Conservation (phyloP, 2,797 vertebrate genomes). For the Onychomys arenicola region DNA sequence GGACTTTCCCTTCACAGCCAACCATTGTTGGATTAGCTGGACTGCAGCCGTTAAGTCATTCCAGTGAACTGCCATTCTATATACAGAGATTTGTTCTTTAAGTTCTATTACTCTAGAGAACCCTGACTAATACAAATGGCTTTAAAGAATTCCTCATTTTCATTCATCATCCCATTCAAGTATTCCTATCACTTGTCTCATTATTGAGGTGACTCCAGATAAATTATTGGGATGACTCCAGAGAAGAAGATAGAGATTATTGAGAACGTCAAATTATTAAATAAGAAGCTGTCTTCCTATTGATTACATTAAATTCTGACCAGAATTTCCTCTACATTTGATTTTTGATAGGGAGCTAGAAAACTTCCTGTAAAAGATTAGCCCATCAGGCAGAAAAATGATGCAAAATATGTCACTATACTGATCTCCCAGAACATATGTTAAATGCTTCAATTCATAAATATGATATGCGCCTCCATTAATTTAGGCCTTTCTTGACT, state of each 20-base stretch:
- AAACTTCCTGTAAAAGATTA: constrained; percentile 10
- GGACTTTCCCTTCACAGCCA: background rate
- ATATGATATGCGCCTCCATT: background rate
- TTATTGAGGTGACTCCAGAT: constrained; percentile 25
- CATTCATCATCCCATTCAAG: constrained; percentile 54
- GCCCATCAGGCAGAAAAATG: background rate
- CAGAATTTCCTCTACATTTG: constrained; percentile 44
- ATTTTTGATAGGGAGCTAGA: background rate
- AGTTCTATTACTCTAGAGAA: background rate
- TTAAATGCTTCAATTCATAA: background rate
- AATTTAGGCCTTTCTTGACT: background rate
- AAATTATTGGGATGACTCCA: constrained; percentile 12
- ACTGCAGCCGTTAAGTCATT: background rate
- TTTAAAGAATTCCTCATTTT: constrained; percentile 61
- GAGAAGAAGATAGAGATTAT: background rate
- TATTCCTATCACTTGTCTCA: constrained; percentile 47
- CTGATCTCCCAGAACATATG: background rate
- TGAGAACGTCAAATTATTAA: constrained; percentile 39
- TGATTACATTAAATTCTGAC: constrained; percentile 33
- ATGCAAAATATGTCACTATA: background rate
- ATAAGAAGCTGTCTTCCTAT: constrained; percentile 37
- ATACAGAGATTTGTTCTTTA: background rate
- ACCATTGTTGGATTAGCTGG: background rate
- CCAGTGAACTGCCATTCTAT: background rate
- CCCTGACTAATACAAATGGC: background rate